Base-by-base conservation (phyloP, 1,140 invertebrate genomes). In the Chelonus insularis region DNA sequence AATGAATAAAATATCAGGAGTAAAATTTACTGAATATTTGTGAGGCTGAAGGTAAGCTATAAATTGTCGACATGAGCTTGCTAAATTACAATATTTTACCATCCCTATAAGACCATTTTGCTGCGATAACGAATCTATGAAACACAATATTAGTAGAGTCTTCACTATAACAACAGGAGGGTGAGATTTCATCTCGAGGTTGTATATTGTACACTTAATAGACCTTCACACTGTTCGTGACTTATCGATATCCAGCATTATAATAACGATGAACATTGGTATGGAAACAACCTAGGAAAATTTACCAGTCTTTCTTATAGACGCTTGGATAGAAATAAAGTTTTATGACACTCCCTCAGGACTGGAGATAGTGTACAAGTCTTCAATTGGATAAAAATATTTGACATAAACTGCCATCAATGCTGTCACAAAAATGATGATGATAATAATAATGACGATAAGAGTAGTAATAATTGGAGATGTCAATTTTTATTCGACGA, bases 61-160 rank as follows among this genome's bases (percentile, higher is more conserved):
- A 45, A 11, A 45, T 8, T 45, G 14, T 11, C 12, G 12, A 5
- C 43, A 11, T 7, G 43, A 18, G 43, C 12, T 41, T 41, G 9
- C 37, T 41, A 1, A 4, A n/a, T 9, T 5, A 5, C 37, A 9
- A 34, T 14, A 12, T 39, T 39, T 39, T 6, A 36, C 8, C 37
- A 12, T 23, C n/a, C 12, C 55, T 12, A 4, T 14, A 14, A 32
- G 43, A 58, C 48, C 56, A n/a, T 32, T 36, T 58, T 32, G 3
- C 56, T 5, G 14, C 16, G 56, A 58, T 58, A 58, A 58, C 43
- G 56, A 58, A 58, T 58, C 56, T 58, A 58, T 58, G 56, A 58
- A 48, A 58, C 32, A 32, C 48, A 48, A 58, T 57, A 57, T 45
- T 39, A 14, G 37, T 39, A 39, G 37, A 39, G 37, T 39, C 37